A percentile compares a stretch with the other conserved stretches of the same genome.
These are phyloP conservation scores for Naja naja DNA, from an alignment of 2,113 vertebrate genomes.

Conservation along the genomic window DNA sequence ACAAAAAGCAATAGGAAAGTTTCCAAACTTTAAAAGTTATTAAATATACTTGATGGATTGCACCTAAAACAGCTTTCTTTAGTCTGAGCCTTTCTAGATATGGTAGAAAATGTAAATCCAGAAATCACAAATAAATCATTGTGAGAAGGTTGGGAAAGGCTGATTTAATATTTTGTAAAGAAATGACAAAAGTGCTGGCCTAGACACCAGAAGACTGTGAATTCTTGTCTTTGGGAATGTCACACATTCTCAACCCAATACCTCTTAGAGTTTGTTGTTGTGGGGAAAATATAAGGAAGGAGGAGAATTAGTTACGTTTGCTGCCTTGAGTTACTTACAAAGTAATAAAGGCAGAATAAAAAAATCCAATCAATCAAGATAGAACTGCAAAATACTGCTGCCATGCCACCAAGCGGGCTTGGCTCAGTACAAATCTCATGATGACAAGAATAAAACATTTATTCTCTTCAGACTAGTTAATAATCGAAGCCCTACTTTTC, in stretches of 20 bases:
- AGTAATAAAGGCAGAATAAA: background rate
- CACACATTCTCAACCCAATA: background rate
- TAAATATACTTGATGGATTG: background rate
- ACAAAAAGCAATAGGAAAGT: background rate
- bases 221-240: background rate
- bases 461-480: background rate
- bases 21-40: background rate
- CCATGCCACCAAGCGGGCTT: background rate
- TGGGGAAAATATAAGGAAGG: background rate
- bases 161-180: background rate
- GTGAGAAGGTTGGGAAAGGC: background rate
- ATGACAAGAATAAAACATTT: background rate
- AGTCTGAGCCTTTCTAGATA: background rate
- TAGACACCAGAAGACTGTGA: background rate
- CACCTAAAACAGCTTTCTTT: background rate
- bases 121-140: background rate
- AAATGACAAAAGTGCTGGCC: background rate
- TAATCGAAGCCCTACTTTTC: background rate
- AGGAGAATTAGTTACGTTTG: background rate
- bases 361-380: background rate
- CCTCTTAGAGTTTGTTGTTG: background rate
- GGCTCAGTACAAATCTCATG: background rate
- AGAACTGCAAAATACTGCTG: background rate
- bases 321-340: background rate
- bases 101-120: background rate